A percentile compares a stretch with the other conserved stretches of the same genome.
These are phyloP conservation scores for Hassar affinis DNA, from an alignment of 2,113 vertebrate genomes.

Conservation along the genomic window DNA sequence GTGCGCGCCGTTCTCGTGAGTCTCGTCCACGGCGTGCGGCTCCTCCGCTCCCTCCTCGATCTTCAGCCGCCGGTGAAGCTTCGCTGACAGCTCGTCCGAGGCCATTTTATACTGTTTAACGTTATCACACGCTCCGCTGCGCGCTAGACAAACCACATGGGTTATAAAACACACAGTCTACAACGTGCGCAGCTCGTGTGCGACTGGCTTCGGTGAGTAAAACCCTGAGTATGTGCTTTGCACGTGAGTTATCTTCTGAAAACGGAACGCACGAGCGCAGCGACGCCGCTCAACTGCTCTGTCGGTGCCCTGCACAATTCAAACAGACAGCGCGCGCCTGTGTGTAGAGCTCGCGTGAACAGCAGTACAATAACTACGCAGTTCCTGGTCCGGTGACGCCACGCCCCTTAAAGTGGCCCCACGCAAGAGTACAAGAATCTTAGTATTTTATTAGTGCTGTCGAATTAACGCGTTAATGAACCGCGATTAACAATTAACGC, in stretches of 20 bases:
- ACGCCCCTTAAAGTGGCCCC: slow-evolving; percentile 58
- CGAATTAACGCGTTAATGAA: too few species aligned
- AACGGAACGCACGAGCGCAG: not conserved
- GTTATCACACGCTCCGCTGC: slow-evolving; percentile 23
- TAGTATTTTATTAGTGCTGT: too few species aligned
- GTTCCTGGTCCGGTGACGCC: slow-evolving; percentile 24
- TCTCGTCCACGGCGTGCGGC: slow-evolving; percentile 58
- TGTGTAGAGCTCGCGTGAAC: slow-evolving; percentile 23
- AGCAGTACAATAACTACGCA: slow-evolving; percentile 10
- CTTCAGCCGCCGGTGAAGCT: slow-evolving; percentile 81
- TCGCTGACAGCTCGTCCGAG: slow-evolving; percentile 80
- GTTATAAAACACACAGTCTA: slow-evolving; percentile 27
- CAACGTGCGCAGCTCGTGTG: slow-evolving; percentile 37
- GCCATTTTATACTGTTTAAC: slow-evolving; percentile 72
- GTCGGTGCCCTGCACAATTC: slow-evolving; percentile 1
- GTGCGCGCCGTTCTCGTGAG: slow-evolving; percentile 49
- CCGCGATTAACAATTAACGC: too few species aligned
- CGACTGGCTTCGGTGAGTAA: not conserved
- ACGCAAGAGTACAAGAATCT: not conserved
- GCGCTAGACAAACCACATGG: slow-evolving; percentile 40
- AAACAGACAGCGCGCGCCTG: slow-evolving; percentile 37
- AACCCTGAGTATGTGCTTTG: slow-evolving; percentile 15
- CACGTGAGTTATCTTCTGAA: not conserved
- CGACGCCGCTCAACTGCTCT: not conserved
- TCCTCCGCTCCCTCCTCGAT: slow-evolving; percentile 72